Base-by-base conservation (phyloP, 2,888 invertebrate species). In the Pollenia griseotomentosa region DNA sequence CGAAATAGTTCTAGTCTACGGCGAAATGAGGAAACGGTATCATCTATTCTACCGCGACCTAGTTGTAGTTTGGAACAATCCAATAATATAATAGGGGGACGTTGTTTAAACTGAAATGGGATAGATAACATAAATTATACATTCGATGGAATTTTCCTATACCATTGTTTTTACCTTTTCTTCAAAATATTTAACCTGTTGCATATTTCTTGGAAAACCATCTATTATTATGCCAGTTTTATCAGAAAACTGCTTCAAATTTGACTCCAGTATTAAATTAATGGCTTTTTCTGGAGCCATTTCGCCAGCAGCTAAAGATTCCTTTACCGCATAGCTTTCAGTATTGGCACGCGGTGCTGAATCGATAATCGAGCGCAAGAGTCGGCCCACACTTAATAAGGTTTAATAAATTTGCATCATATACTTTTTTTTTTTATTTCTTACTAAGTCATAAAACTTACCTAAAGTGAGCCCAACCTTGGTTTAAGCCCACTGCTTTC, bases 11-110 rank as follows among this genome's bases (percentile, higher is more conserved):
- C 97, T 73, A 98, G 94, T 44, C 98, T 95, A 81, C 97, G 95
- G 57, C 97, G 94, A 93, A 98, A 97, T 0, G 98, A 97, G 10
- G 97, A 96, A 40, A 97, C 97, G 10, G 96, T 97, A 93, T 98
- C 98, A 92, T 98, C 98, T 14, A 97, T 94, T 44, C 97, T 94
- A 0, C 97, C 97, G 42, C 97, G 95, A 0, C 97, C 97, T 65
- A 97, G 94, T 92, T 98, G 97, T 83, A 98, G 94, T 93, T 98
- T 98, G 0, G 98, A 98, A 91, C 98, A 98, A 94, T 98, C 98
- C 90, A 98, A 94, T 1, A 98, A 94, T 6, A 98, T 95, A 91
- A 97, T 95, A 0, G 97, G 96, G 2, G 98, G 98, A 70, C 95
- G 94, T 90, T 96, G 95, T 79, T 95, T 95, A 93, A 96, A 97